Evolutionary conservation across 2,797 vertebrate genomes (phyloP), one percentile per base, ranked within the genome.

Genomic region (Neosilurus mollespiculum): DNA sequence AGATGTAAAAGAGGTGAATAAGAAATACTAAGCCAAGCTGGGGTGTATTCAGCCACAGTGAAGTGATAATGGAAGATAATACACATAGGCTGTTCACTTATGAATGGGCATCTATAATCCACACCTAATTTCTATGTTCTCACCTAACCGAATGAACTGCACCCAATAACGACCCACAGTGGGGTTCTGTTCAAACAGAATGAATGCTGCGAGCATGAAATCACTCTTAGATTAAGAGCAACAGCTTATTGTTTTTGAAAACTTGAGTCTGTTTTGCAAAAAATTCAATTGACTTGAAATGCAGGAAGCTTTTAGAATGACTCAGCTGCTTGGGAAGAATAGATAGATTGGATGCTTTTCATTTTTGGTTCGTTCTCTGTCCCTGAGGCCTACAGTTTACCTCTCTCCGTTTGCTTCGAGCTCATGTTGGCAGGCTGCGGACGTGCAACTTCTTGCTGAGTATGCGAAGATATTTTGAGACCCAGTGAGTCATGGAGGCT

Each of bases 401-500:
- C 56, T 64, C 59, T 82, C 30, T 67, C 66, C 59, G 16, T 15
- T 72, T 58, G 75, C 80, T 78, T 59, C 0, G 15, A 82, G 81
- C 81, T 82, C 61, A 37, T 53, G 73, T 82, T 78, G 75, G 80
- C 81, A 73, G 58, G 30, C 76, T 79, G 76, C 73, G 70, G 69
- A 66, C 2, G 53, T 54, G 64, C 20, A 82, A 51, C 76, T 79
- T 85, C 84, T 82, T 85, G 84, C 84, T 82, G 80, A 85, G 80
- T 82, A 72, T 82, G 81, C 69, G 49, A 67, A 85, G 80, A 85
- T 85, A 85, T 85, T 82, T 85, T 85, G 72, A 85, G 73, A 78
- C 80, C 58, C 43, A 73, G 75, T 85, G 84, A 82, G 75, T 81
- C 79, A 85, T 62, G 26, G 43, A 76, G n/a, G 70, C 83, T 81